phyloP scores from a whole-genome alignment of 2,888 invertebrate species.

The Aphidius colemani region DNA sequence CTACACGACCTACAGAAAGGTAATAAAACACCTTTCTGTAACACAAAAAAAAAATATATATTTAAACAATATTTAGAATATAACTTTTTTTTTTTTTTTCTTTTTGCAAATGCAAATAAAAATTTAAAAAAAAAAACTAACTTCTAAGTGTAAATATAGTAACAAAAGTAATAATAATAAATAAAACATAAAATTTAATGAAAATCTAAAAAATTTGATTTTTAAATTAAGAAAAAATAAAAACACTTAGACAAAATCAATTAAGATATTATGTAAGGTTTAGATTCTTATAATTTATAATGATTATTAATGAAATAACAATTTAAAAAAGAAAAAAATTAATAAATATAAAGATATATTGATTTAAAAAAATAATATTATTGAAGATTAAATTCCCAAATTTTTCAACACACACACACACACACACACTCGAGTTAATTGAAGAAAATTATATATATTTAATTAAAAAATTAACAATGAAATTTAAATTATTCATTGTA shows the following conservation, averaged over 20 bases:
- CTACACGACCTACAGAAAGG: conserved; percentile 53
- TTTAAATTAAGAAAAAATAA: conserved; percentile 9
- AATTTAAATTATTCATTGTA: no score
- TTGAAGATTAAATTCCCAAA: no score
- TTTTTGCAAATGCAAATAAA: conserved; percentile 23
- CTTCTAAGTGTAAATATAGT: conserved; percentile 17
- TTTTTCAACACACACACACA: no score
- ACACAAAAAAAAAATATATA: conserved; percentile 20
- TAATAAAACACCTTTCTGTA: conserved; percentile 37
- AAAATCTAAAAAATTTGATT: conserved; percentile 40
- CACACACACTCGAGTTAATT: no score
- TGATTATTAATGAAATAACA: conserved; percentile 13
- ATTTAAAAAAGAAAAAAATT: conserved; percentile 8
- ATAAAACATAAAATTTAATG: conserved; percentile 32
- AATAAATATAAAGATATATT: conserved; percentile 20
- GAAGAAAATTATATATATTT: no score
- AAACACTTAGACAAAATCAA: conserved; percentile 36
- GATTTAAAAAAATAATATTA: background rate
- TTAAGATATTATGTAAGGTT: conserved; percentile 42
- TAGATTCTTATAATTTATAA: conserved; percentile 55
- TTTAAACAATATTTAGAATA: conserved; percentile 23
- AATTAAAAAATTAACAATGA: no score
- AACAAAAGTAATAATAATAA: conserved; percentile 2
- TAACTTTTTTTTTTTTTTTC: conserved; percentile 19
- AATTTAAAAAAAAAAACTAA: background rate